phyloP scores from a whole-genome alignment of 2,797 vertebrate genomes.

The Anas georgica region DNA sequence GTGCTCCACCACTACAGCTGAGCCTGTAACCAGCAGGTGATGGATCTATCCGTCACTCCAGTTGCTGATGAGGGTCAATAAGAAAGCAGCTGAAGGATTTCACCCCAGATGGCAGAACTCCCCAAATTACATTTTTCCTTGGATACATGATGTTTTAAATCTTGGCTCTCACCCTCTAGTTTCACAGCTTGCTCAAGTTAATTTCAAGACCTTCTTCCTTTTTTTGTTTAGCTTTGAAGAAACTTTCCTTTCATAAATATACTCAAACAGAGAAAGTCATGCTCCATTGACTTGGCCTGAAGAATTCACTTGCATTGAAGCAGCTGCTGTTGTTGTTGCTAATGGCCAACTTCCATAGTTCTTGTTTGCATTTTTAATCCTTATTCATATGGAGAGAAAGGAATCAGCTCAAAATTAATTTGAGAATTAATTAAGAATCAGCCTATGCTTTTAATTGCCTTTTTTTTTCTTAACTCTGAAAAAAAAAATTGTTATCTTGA shows the following conservation, averaged over 20 bases:
- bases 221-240: not conserved
- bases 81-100: not conserved
- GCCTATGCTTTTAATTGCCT: not conserved
- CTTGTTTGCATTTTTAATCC: not conserved
- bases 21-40: not conserved
- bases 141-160: not conserved
- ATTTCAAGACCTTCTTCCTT: not conserved
- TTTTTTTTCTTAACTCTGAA: not conserved
- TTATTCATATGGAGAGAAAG: not conserved
- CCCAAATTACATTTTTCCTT: not conserved
- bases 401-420: slow-evolving; percentile 10
- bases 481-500: not conserved
- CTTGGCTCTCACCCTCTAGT: not conserved
- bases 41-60: not conserved
- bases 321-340: not conserved
- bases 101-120: not conserved
- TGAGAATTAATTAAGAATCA: not conserved
- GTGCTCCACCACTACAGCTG: not conserved
- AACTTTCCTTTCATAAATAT: not conserved
- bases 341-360: not conserved
- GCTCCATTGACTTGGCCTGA: not conserved
- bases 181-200: not conserved
- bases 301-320: not conserved
- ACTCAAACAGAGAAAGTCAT: not conserved
- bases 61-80: not conserved